phyloP scores from a whole-genome alignment of 1,140 invertebrate species.

The Drosophila watanabei region DNA sequence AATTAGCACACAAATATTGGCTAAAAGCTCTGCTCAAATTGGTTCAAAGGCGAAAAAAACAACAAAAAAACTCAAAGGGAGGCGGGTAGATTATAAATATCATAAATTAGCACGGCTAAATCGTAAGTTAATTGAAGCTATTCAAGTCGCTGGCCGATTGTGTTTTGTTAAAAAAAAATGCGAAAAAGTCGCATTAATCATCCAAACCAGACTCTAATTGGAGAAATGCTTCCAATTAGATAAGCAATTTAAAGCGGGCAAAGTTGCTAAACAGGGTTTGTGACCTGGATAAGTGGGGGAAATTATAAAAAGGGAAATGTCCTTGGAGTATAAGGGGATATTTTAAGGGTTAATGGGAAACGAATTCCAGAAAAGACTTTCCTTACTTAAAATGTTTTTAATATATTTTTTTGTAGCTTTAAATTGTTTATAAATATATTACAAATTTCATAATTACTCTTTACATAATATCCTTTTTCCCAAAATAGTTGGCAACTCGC shows the following conservation, averaged over 20 bases:
- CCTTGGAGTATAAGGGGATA: not conserved
- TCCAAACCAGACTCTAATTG: conserved; percentile 33
- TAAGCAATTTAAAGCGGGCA: not conserved
- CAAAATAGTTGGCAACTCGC: conserved; percentile 46
- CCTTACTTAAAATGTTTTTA: not conserved
- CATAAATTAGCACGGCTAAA: conserved; percentile 35
- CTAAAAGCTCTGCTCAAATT: conserved; percentile 18
- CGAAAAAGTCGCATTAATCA: conserved; percentile 38
- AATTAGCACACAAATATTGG: conserved; percentile 55
- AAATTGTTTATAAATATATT: not conserved
- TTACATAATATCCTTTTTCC: not conserved
- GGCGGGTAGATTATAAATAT: conserved; percentile 25
- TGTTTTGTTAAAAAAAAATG: conserved; percentile 13
- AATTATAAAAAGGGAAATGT: not conserved
- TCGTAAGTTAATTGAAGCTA: conserved; percentile 48
- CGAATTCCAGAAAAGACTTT: not conserved
- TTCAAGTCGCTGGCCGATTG: conserved; percentile 17
- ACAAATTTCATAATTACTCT: not conserved
- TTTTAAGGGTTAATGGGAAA: not conserved
- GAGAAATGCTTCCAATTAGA: conserved; percentile 30
- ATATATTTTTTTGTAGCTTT: no score
- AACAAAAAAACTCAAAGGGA: not conserved
- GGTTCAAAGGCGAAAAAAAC: not conserved
- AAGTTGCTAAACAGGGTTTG: not conserved
- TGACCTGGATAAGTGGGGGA: not conserved